These are phyloP conservation scores for Cheilinus undulatus DNA, from an alignment of 2,113 vertebrate species.

Conservation along the genomic window DNA sequence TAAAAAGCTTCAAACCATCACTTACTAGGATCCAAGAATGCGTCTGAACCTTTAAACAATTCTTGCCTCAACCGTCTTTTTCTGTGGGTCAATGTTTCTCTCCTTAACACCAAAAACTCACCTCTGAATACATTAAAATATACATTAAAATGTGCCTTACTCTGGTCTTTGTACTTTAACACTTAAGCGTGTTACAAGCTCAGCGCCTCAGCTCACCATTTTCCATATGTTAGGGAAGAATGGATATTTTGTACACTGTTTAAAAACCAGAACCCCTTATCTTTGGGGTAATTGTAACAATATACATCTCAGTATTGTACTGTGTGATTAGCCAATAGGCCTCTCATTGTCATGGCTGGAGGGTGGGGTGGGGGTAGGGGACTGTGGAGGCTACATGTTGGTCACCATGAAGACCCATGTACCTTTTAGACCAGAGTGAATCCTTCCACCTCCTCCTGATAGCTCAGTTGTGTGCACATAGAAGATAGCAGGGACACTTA, in stretches of 20 bases:
- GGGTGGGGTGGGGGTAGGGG: slow-evolving; percentile 12
- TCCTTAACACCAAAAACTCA: slow-evolving; percentile 24
- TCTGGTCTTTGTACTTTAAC: slow-evolving; percentile 56
- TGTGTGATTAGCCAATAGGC: slow-evolving; percentile 57
- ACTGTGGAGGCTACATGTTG: slow-evolving; percentile 66
- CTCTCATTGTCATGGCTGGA: slow-evolving; percentile 55
- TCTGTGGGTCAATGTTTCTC: slow-evolving; percentile 24
- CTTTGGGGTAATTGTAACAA: slow-evolving; percentile 62
- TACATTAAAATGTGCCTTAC: slow-evolving; percentile 72
- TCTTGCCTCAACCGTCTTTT: slow-evolving; percentile 32
- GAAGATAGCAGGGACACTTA: slow-evolving; percentile 63
- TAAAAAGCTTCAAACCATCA: background rate
- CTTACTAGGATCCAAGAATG: background rate
- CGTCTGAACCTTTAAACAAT: slow-evolving; percentile 26
- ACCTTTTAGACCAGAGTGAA: slow-evolving; percentile 52
- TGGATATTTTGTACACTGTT: slow-evolving; percentile 54
- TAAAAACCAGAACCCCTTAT: slow-evolving; percentile 68
- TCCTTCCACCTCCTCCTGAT: slow-evolving; percentile 26
- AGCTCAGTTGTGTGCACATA: slow-evolving; percentile 66
- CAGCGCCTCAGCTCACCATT: slow-evolving; percentile 44
- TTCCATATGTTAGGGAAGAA: slow-evolving; percentile 51
- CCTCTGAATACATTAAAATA: slow-evolving; percentile 71
- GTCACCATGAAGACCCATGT: slow-evolving; percentile 71
- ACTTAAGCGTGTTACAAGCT: slow-evolving; percentile 45
- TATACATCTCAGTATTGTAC: slow-evolving; percentile 72